Evolutionary conservation across 2,797 vertebrate genomes (phyloP).

Genomic region (Scolopax rusticola): DNA sequence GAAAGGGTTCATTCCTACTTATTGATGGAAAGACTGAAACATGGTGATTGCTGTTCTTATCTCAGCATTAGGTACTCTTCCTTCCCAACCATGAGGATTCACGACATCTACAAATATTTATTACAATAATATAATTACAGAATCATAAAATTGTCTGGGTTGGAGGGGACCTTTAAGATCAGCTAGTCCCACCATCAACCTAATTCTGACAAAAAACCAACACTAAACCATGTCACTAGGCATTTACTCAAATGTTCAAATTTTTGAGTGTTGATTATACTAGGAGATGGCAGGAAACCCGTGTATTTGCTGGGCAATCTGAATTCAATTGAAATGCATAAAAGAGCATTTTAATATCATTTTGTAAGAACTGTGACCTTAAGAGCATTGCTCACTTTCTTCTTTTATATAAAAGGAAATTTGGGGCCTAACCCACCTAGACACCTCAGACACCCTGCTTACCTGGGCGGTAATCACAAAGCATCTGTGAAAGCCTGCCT

Average conservation of each 20-base stretch:
- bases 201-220: too few species aligned
- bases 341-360: background rate
- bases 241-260: background rate
- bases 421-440: background rate
- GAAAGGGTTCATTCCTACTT: background rate
- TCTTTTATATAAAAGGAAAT: background rate
- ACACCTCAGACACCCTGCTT: background rate
- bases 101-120: background rate
- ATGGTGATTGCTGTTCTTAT: background rate
- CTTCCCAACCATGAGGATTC: background rate
- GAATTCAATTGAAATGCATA: background rate
- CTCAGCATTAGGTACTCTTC: background rate
- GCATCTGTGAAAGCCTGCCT: background rate
- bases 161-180: too few species aligned
- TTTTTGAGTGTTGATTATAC: background rate
- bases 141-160: too few species aligned
- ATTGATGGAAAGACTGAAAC: background rate
- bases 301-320: background rate
- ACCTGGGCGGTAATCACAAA: background rate
- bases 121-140: background rate
- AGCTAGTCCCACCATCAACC: too few species aligned
- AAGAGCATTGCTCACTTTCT: background rate
- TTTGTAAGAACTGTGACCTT: background rate
- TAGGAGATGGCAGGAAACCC: background rate
- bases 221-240: too few species aligned